Percentiles rank a stretch among this genome's conserved stretches.
phyloP scores from a whole-genome alignment of 2,113 vertebrate species.

The Corythoichthys haematopterus region DNA sequence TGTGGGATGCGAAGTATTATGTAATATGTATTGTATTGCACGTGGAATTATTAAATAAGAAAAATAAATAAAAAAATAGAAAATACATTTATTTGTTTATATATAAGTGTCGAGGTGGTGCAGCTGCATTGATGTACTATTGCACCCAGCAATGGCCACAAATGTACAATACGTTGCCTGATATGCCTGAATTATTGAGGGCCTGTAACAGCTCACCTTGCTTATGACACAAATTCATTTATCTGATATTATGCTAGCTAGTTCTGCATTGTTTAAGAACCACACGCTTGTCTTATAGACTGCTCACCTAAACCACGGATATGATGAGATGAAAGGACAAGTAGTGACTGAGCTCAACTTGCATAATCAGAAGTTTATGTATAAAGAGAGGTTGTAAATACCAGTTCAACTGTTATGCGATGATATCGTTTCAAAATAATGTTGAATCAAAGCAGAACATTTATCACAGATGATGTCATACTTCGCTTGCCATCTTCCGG shows the following conservation, averaged over 20 bases:
- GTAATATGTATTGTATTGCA: too few species aligned
- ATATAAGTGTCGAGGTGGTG: too few species aligned
- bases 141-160: slow-evolving; percentile 49
- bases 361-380: neutral
- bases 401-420: neutral
- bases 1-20: too few species aligned
- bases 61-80: too few species aligned
- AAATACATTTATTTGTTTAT: too few species aligned
- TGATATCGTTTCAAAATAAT: neutral
- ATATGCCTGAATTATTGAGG: slow-evolving; percentile 76
- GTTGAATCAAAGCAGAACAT: neutral
- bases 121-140: slow-evolving; percentile 47
- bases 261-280: slow-evolving; percentile 24
- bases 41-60: too few species aligned
- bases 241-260: slow-evolving; percentile 31
- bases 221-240: slow-evolving; percentile 68
- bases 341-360: neutral
- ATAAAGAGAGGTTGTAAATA: neutral
- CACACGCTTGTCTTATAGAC: neutral
- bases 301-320: neutral
- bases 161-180: slow-evolving; percentile 47
- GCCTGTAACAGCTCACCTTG: slow-evolving; percentile 65
- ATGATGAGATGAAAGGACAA: neutral
- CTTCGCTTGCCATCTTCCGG: slow-evolving; percentile 9
- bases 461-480: neutral